These are phyloP conservation scores for Dasysyrphus tricinctus DNA, from an alignment of 2,888 invertebrate genomes.

Conservation along the genomic window DNA sequence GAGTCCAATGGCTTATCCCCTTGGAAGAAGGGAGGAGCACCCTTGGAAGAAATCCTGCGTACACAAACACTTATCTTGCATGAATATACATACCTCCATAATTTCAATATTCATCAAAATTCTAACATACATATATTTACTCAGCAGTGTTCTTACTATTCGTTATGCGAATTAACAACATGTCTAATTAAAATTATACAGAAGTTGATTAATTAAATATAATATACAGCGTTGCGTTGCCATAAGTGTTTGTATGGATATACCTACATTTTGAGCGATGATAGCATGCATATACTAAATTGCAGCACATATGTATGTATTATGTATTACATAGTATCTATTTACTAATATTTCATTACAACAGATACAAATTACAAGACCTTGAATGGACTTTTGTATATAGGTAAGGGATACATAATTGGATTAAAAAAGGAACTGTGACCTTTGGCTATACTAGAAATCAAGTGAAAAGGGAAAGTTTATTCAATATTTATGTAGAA, in stretches of 20 bases:
- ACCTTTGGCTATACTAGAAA: not conserved
- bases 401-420: not conserved
- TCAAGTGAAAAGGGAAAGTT: not conserved
- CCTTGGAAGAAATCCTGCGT: too few species aligned
- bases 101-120: too few species aligned
- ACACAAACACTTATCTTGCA: too few species aligned
- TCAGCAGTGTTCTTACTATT: not conserved
- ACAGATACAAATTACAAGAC: not conserved
- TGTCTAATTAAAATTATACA: slow-evolving; percentile 48
- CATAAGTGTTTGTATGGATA: not conserved
- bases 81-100: too few species aligned
- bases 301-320: not conserved
- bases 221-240: slow-evolving; percentile 21
- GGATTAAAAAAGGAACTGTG: not conserved
- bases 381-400: not conserved
- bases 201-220: slow-evolving; percentile 54
- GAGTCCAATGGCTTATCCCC: too few species aligned
- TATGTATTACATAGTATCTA: not conserved
- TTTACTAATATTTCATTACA: too few species aligned
- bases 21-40: too few species aligned
- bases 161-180: slow-evolving; percentile 44
- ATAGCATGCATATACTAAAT: not conserved
- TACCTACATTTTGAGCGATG: slow-evolving; percentile 13
- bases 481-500: not conserved
- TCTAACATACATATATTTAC: too few species aligned